phyloP scores from a whole-genome alignment of 1,140 invertebrate genomes.

The Diuraphis noxia region DNA sequence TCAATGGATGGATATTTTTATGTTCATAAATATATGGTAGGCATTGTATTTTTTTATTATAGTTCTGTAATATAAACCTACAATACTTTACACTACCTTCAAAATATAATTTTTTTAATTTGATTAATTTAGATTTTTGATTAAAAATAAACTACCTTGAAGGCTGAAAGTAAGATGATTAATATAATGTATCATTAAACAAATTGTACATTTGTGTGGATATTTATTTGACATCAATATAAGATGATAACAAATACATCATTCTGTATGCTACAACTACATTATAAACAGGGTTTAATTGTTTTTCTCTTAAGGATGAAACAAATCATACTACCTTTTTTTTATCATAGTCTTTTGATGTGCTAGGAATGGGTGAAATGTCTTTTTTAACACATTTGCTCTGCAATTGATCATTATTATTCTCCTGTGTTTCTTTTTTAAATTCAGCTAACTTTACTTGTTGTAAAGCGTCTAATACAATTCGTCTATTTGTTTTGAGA shows the following conservation, averaged over 20 bases:
- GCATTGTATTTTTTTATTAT: neutral
- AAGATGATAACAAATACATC: neutral
- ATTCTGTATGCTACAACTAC: neutral
- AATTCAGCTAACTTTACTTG: constrained; percentile 64
- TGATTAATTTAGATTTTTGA: neutral
- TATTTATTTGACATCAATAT: neutral
- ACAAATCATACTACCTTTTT: constrained; percentile 33
- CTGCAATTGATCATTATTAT: neutral
- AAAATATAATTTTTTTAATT: neutral
- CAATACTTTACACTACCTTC: neutral
- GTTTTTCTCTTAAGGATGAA: neutral
- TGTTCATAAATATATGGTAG: neutral
- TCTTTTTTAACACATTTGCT: constrained; percentile 42
- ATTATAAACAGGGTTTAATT: neutral
- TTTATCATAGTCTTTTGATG: constrained; percentile 41
- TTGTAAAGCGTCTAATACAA: constrained; percentile 85
- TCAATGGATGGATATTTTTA: neutral
- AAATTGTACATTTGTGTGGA: neutral
- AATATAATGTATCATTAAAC: neutral
- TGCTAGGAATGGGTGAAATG: constrained; percentile 17
- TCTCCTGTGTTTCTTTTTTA: neutral
- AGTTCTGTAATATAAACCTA: neutral
- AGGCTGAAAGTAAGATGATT: neutral
- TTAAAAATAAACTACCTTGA: neutral
- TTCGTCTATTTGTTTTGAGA: constrained; percentile 86